These are phyloP conservation scores for Druceiella hillmani DNA, from an alignment of 2,888 invertebrate genomes.

Conservation along the genomic window DNA sequence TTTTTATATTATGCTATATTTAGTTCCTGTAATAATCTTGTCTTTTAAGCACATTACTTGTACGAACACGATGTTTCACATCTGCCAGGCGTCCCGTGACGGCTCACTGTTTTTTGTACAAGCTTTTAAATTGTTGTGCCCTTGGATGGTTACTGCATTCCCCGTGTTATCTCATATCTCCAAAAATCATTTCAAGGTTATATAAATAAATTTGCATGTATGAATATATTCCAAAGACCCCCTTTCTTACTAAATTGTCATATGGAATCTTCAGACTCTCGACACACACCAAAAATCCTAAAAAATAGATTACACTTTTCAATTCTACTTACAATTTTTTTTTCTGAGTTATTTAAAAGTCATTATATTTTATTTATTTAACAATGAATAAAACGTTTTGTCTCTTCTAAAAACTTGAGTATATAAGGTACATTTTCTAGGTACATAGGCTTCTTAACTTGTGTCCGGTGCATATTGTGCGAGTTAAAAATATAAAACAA, in stretches of 20 bases:
- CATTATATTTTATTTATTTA: constrained; percentile 1
- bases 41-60: no score
- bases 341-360: constrained; percentile 8
- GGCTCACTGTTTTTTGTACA: no score
- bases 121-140: constrained; percentile 7
- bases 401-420: constrained; percentile 7
- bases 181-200: constrained; percentile 15
- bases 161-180: constrained; percentile 10
- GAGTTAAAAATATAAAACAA: constrained; percentile 3
- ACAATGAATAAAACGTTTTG: constrained; percentile 7
- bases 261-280: constrained; percentile 11
- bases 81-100: no score
- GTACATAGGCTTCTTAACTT: constrained; percentile 11
- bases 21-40: no score
- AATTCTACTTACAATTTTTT: no score
- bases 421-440: constrained; percentile 4
- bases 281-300: constrained; percentile 12
- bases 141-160: constrained; percentile 14
- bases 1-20: no score
- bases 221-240: constrained; percentile 9
- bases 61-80: no score
- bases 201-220: constrained; percentile 10
- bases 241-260: constrained; percentile 7
- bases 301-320: constrained; percentile 14
- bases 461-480: constrained; percentile 4